Percentiles rank a stretch among this genome's conserved stretches.
Conservation (phyloP, 2,797 vertebrate species). For the Botia kubotai region DNA sequence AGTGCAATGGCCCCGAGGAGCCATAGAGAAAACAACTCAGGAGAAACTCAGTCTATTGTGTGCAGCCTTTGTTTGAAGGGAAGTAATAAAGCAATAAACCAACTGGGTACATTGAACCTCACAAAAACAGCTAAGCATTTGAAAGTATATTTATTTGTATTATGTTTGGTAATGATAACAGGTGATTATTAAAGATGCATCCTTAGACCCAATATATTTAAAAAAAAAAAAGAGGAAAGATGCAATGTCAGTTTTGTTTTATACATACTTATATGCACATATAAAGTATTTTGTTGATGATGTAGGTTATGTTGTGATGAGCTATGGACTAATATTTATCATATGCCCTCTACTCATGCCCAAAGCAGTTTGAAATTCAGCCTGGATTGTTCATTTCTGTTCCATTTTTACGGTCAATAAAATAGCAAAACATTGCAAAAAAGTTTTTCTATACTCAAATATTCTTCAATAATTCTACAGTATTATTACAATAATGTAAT, state of each 20-base stretch:
- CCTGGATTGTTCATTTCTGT: too few species aligned
- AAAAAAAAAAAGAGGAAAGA: not conserved
- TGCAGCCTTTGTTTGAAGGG: constrained; percentile 18
- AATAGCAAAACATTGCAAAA: too few species aligned
- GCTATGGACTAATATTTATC: not conserved
- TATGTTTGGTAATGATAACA: too few species aligned
- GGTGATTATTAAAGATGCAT: not conserved
- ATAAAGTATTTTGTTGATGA: too few species aligned
- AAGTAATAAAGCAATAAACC: constrained; percentile 40
- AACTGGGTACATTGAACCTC: not conserved
- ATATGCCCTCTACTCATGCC: not conserved
- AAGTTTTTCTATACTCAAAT: too few species aligned
- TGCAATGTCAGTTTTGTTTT: constrained; percentile 19
- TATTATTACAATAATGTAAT: too few species aligned
- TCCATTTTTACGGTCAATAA: too few species aligned
- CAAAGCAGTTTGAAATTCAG: not conserved
- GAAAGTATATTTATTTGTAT: too few species aligned
- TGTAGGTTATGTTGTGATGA: not conserved
- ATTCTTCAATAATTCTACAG: too few species aligned
- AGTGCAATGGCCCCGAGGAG: not conserved
- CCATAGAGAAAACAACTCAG: not conserved
- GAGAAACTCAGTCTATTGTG: constrained; percentile 20
- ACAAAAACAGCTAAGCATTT: not conserved
- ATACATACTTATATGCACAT: not conserved
- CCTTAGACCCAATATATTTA: not conserved